Percentiles rank a stretch among this genome's conserved stretches.
phyloP scores from a whole-genome alignment of 2,888 invertebrate species.

The Leucophora obtusa region DNA sequence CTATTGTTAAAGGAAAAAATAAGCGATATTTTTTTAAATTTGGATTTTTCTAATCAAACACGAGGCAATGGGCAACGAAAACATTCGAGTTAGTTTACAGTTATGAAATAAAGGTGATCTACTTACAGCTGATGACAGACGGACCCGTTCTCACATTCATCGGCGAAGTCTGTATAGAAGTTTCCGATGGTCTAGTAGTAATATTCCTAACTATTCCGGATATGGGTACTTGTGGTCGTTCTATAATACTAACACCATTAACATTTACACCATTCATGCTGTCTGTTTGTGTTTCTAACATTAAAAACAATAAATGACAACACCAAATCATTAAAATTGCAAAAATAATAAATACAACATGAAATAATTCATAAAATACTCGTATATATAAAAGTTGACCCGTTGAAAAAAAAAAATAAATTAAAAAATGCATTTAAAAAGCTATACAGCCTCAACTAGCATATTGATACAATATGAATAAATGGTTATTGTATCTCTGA shows the following conservation, averaged over 20 bases:
- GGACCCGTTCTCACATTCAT: conserved; percentile 65
- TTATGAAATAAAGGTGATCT: conserved; percentile 35
- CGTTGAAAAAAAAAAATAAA: not conserved
- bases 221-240: conserved; percentile 80
- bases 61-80: conserved; percentile 22
- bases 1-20: not conserved
- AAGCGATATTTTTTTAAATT: not conserved
- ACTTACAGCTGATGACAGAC: conserved; percentile 76
- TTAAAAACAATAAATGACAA: conserved; percentile 42
- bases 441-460: conserved; percentile 41
- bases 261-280: conserved; percentile 87
- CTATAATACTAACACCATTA: conserved; percentile 80
- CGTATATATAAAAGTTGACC: too few relatives aligned
- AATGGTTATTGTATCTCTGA: not conserved
- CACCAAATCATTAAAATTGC: conserved; percentile 22
- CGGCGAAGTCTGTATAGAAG: conserved; percentile 64
- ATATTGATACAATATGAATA: conserved; percentile 7
- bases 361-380: conserved; percentile 13
- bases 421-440: conserved; percentile 14
- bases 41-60: not conserved
- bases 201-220: conserved; percentile 74
- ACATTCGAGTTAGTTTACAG: conserved; percentile 29
- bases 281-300: conserved; percentile 79
- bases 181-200: conserved; percentile 69
- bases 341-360: not conserved